These are phyloP conservation scores for Neoarius graeffei DNA, from an alignment of 2,113 vertebrate genomes.

Conservation along the genomic window DNA sequence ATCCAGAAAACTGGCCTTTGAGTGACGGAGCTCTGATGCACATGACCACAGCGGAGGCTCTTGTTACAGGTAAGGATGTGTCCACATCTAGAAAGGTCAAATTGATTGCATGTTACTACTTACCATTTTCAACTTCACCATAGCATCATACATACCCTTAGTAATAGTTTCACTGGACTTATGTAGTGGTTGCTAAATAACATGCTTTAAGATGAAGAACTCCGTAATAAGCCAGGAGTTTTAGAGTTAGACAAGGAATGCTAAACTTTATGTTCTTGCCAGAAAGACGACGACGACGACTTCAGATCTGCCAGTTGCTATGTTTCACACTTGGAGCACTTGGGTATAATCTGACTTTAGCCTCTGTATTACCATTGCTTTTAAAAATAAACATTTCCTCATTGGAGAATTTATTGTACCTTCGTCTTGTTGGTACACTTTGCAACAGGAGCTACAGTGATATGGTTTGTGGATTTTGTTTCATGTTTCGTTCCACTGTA, in stretches of 20 bases:
- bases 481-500: background rate
- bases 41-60: conserved; percentile 88
- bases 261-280: background rate
- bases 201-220: background rate
- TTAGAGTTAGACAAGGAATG: background rate
- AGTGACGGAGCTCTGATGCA: conserved; percentile 91
- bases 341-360: background rate
- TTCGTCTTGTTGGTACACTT: background rate
- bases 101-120: background rate
- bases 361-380: background rate
- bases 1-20: conserved; percentile 85
- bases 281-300: background rate
- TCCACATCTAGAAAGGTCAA: no score
- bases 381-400: background rate
- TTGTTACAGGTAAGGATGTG: conserved; percentile 83
- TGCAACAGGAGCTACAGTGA: background rate
- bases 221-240: background rate
- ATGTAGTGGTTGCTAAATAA: background rate
- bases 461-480: background rate
- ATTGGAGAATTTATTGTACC: background rate
- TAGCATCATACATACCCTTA: background rate
- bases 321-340: background rate
- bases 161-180: background rate
- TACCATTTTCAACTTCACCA: no score
- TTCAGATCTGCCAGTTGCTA: background rate